Evolutionary conservation across 2,113 vertebrate genomes (phyloP), one percentile per base, ranked within the genome.

Genomic region (Microcebus griseorufus): DNA sequence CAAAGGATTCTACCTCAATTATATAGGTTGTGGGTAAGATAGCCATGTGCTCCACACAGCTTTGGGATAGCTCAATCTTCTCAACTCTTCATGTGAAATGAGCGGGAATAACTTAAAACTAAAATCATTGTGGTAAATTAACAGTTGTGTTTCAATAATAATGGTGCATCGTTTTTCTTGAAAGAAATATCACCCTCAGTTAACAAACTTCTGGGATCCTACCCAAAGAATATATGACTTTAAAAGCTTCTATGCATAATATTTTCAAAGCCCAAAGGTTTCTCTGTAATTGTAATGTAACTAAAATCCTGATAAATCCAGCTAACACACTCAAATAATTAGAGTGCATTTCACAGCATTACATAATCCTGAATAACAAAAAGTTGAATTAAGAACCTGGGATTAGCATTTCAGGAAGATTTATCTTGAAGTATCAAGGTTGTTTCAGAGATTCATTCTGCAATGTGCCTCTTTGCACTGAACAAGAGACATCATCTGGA

Each of bases 321-420:
- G 53, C 48, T 88, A 92, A 79, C 95, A 81, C 62, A 27, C 5
- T 65, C 39, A 78, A 94, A 58, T 62, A 83, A 75, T 53, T 86
- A n/a, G 34, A 95, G 92, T 83, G 83, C 91, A 75, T 93, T 69
- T 96, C 84, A 94, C 2, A 42, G 14, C 2, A 72, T 88, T 94
- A 84, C 17, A 0, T 55, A 90, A 93, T 84, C 14, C 25, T 89
- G 70, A 39, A 64, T 89, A 93, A 86, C 27, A 80, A 82, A 96
- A 76, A 87, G 34, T 12, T 86, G 39, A 96, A 60, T 48, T 79
- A 70, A 75, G 12, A 48, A 84, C 37, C 76, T 76, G 3, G 34
- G 32, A 37, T 37, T 37, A 37, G 37, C 42, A 42, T 42, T 42
- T 93, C 45, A 69, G 3, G n/a, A 20, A 20, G 45, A 45, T 95